These are phyloP conservation scores for Gymnopithys bicolor DNA, from an alignment of 2,797 vertebrate genomes.

Conservation along the genomic window DNA sequence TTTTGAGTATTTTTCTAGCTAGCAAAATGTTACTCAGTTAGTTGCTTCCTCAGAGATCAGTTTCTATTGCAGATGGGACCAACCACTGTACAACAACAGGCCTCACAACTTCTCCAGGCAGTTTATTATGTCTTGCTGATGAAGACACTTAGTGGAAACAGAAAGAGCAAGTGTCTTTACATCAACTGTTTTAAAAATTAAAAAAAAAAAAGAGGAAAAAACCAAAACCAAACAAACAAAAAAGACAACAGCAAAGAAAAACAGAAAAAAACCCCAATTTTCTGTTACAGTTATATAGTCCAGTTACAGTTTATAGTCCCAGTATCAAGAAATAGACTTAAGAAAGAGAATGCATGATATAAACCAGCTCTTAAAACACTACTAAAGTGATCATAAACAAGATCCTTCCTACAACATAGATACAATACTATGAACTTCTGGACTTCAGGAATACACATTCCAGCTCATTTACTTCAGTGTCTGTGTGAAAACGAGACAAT, in stretches of 20 bases:
- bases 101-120: not conserved
- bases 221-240: fast-evolving
- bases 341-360: not conserved
- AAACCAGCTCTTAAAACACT: not conserved
- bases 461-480: not conserved
- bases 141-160: not conserved
- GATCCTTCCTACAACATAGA: not conserved
- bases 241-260: not conserved
- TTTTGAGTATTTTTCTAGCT: not conserved
- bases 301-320: not conserved
- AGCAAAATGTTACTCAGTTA: not conserved
- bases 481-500: not conserved
- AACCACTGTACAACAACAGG: not conserved
- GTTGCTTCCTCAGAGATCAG: not conserved
- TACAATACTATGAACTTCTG: not conserved
- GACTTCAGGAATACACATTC: not conserved
- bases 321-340: not conserved
- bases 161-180: not conserved
- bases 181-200: not conserved
- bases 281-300: not conserved
- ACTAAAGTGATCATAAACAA: not conserved
- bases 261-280: not conserved
- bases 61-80: not conserved
- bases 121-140: not conserved
- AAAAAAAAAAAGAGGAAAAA: fast-evolving